A percentile compares a stretch with the other conserved stretches of the same genome.
Conservation (phyloP, 37 sponge, comb jelly and placozoan genomes). For the Petrosia ficiformis region DNA sequence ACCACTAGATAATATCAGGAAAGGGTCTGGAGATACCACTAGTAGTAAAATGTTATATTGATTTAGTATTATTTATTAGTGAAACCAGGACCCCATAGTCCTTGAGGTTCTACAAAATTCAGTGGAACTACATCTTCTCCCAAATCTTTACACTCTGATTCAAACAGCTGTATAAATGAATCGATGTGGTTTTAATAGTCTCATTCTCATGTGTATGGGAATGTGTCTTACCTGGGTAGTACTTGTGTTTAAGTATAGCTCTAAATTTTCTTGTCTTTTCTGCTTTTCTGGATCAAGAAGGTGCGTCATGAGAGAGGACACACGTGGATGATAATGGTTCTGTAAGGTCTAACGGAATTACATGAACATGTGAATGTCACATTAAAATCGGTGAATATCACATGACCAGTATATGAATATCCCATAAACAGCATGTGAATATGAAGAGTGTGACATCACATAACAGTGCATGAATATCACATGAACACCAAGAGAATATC, state of each 20-base stretch:
- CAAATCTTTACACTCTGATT: neutral
- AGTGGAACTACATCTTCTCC: no score
- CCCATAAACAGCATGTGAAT: no score
- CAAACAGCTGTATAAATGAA: constrained; percentile 25
- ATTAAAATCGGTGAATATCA: neutral
- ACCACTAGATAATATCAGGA: no score
- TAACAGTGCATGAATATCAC: no score
- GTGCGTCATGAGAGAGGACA: constrained; percentile 40
- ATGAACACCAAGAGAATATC: no score
- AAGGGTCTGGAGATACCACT: no score
- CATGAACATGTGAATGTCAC: neutral
- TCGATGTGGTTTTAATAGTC: neutral
- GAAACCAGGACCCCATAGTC: neutral
- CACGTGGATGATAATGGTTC: constrained; percentile 78
- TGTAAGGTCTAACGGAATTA: constrained; percentile 63
- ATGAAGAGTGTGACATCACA: no score
- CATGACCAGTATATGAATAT: neutral
- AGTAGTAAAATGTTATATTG: no score
- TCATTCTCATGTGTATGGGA: no score
- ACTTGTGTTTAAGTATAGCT: constrained; percentile 41
- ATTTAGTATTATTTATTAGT: neutral
- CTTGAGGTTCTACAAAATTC: no score
- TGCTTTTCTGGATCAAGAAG: constrained; percentile 49
- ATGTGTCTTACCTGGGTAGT: constrained; percentile 26
- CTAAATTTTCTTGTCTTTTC: constrained; percentile 52